Percentiles rank a stretch among this genome's conserved stretches.
phyloP scores from a whole-genome alignment of 2,113 vertebrate species.

The Dipodomys spectabilis region DNA sequence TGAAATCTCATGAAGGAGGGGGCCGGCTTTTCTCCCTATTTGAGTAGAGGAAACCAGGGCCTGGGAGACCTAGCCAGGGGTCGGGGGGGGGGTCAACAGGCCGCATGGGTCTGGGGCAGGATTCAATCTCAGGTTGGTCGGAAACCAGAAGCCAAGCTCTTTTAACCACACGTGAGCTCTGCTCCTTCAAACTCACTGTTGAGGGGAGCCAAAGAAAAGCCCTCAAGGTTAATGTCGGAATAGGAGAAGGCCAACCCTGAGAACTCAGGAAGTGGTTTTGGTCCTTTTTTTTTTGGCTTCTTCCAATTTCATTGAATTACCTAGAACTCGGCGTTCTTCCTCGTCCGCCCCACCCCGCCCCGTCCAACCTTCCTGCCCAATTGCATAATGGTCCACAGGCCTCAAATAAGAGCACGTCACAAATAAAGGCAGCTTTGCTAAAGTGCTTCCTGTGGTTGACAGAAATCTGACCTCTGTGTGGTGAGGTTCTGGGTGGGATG shows the following conservation, averaged over 20 bases:
- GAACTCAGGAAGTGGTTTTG: slow-evolving; percentile 39
- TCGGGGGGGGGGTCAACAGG: not conserved
- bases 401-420: not conserved
- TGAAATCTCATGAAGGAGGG: not conserved
- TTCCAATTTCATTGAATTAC: slow-evolving; percentile 49
- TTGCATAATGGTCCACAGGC: slow-evolving; percentile 12
- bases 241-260: not conserved
- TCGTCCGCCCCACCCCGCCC: not conserved
- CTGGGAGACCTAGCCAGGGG: not conserved
- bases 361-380: not conserved
- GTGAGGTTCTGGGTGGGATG: not conserved
- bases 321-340: slow-evolving; percentile 49
- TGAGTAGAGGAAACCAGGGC: not conserved
- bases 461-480: not conserved
- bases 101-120: not conserved
- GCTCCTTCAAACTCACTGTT: not conserved
- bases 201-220: slow-evolving; percentile 9
- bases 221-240: slow-evolving; percentile 30
- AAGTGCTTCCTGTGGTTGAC: not conserved
- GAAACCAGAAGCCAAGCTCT: slow-evolving; percentile 17
- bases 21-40: not conserved
- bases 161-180: slow-evolving; percentile 8
- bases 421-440: slow-evolving; percentile 33
- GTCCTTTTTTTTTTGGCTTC: not conserved
- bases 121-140: not conserved